phyloP scores from a whole-genome alignment of 2,797 vertebrate species.

The Phalloptychus januarius region DNA sequence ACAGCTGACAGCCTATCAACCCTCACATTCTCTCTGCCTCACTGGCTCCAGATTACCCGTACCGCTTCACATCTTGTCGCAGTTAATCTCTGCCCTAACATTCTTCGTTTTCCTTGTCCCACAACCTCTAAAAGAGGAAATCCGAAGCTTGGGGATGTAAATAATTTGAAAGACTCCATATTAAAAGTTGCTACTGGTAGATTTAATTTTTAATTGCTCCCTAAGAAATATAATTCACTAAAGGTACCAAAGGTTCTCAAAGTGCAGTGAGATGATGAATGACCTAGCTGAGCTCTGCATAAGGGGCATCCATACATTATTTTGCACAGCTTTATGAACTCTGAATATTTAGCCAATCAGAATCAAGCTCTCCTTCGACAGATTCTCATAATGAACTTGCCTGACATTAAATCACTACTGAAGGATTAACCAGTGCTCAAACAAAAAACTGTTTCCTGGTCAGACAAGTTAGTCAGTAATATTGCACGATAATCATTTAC shows the following conservation, averaged over 20 bases:
- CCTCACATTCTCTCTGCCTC: slow-evolving; percentile 29
- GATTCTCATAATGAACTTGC: background rate
- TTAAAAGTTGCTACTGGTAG: background rate
- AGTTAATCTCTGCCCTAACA: background rate
- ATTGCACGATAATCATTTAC: background rate
- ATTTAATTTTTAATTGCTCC: background rate
- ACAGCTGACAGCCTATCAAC: slow-evolving; percentile 62
- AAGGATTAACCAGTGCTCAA: background rate
- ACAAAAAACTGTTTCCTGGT: background rate
- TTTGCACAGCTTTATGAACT: background rate
- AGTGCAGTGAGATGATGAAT: background rate
- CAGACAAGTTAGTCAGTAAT: background rate
- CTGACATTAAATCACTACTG: background rate
- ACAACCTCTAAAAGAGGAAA: background rate
- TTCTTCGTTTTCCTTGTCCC: background rate
- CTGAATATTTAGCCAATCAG: background rate
- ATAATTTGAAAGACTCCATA: background rate
- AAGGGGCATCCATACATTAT: background rate
- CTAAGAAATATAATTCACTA: background rate
- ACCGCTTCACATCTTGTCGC: background rate
- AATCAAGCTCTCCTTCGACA: background rate
- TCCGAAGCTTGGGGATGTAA: background rate
- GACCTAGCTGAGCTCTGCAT: background rate
- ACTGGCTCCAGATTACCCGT: slow-evolving; percentile 21
- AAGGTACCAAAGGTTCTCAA: background rate